A percentile compares a stretch with the other conserved stretches of the same genome.
phyloP scores from a whole-genome alignment of 2,888 invertebrate species.

The Pachycephus smyrnensis region DNA sequence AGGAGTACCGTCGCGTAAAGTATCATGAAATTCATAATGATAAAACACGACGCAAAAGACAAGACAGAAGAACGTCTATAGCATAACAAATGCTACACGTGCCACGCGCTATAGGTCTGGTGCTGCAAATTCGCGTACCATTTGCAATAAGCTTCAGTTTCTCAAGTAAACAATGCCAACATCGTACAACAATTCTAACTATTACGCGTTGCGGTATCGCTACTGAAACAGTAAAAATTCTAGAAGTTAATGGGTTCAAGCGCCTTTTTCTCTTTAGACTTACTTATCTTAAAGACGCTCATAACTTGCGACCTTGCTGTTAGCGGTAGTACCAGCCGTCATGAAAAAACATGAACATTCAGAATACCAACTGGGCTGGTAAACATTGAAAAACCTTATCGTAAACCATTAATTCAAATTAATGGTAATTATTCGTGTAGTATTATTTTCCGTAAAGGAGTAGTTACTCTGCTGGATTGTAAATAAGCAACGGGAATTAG shows the following conservation, averaged over 20 bases:
- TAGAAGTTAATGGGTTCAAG: not conserved
- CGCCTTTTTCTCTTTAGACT: not conserved
- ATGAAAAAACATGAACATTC: not conserved
- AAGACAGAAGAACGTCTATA: not conserved
- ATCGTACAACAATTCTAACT: not conserved
- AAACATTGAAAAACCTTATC: not conserved
- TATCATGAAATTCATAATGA: conserved; percentile 6
- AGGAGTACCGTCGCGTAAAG: not conserved
- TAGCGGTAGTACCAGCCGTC: not conserved
- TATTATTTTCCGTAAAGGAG: not conserved
- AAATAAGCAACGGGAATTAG: not conserved
- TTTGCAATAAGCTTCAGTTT: not conserved
- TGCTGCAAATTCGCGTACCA: not conserved
- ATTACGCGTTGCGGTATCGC: not conserved
- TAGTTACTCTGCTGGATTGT: not conserved
- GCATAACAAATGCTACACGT: not conserved
- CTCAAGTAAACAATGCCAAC: not conserved
- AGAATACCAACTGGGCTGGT: not conserved
- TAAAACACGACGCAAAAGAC: not conserved
- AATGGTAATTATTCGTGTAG: not conserved
- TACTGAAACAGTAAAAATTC: not conserved
- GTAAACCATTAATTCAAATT: not conserved
- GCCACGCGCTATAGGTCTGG: not conserved
- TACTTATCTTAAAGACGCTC: not conserved
- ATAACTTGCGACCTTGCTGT: not conserved